These are phyloP conservation scores for Cichlasoma orientale DNA, from an alignment of 2,797 vertebrate genomes.

Conservation along the genomic window DNA sequence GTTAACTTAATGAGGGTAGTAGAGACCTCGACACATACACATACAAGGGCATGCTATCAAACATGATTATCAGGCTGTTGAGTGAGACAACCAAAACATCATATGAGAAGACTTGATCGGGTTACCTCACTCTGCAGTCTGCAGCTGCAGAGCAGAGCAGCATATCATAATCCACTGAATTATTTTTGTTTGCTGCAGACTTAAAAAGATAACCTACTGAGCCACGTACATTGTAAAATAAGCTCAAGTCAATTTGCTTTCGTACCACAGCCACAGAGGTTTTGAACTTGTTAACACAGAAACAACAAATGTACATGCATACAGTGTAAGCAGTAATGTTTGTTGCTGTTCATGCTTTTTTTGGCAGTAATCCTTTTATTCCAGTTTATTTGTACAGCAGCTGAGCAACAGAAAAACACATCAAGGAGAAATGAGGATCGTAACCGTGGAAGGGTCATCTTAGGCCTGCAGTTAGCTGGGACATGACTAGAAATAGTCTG, in stretches of 20 bases:
- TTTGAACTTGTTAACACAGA: background rate
- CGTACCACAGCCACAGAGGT: background rate
- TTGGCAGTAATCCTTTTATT: constrained; percentile 1
- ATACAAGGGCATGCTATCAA: constrained; percentile 34
- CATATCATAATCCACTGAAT: constrained; percentile 10
- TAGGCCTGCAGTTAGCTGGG: background rate
- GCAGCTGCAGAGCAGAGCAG: constrained; percentile 12
- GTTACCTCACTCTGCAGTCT: constrained; percentile 33
- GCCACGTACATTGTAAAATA: background rate
- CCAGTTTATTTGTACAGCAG: constrained; percentile 9
- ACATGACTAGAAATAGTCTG: background rate
- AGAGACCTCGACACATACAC: constrained; percentile 33
- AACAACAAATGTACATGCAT: background rate
- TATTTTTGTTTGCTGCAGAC: constrained; percentile 18
- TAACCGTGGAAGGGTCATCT: constrained; percentile 1
- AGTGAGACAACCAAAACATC: constrained; percentile 69
- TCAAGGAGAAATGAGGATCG: background rate
- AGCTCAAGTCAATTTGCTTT: constrained; percentile 3
- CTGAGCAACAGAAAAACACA: background rate
- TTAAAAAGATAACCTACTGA: constrained; percentile 20
- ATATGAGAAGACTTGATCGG: constrained; percentile 46
- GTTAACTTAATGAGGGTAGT: constrained; percentile 68
- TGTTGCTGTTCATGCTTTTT: background rate
- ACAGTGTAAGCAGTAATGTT: background rate
- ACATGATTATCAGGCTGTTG: constrained; percentile 52